Conservation (phyloP, 2,888 invertebrate genomes). For the Chaetogeoica ovagalla region DNA sequence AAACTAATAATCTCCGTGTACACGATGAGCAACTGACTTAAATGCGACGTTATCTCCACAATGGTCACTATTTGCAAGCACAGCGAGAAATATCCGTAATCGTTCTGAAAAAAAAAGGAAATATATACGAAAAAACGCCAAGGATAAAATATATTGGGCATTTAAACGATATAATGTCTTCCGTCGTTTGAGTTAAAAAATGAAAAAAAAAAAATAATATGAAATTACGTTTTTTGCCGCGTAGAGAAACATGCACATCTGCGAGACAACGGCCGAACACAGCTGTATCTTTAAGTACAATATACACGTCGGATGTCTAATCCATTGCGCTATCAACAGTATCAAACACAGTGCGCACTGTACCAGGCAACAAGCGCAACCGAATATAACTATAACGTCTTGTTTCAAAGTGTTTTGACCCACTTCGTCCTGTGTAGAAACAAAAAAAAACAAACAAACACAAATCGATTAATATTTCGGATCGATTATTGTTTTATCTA, state of each 20-base stretch:
- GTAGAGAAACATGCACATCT: slow-evolving; percentile 67
- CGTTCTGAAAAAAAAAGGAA: slow-evolving; percentile 62
- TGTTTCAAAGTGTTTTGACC: slow-evolving; percentile 41
- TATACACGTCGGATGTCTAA: slow-evolving; percentile 64
- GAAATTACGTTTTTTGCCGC: slow-evolving; percentile 57
- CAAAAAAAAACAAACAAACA: neutral
- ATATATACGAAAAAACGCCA: too few species aligned
- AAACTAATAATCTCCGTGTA: slow-evolving; percentile 71
- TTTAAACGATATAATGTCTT: neutral
- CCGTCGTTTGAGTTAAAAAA: neutral
- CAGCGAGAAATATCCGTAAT: slow-evolving; percentile 66
- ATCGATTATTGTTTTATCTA: neutral
- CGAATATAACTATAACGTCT: slow-evolving; percentile 61
- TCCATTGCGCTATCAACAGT: slow-evolving; percentile 63
- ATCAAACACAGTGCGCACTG: slow-evolving; percentile 62
- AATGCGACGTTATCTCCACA: slow-evolving; percentile 71
- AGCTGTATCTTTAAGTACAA: slow-evolving; percentile 72
- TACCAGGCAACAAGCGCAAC: slow-evolving; percentile 64
- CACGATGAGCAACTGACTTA: slow-evolving; percentile 71
- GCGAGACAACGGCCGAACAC: slow-evolving; percentile 70
- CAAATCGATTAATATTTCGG: neutral
- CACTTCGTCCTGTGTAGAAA: neutral
- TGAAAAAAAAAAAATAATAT: too few species aligned
- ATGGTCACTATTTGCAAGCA: slow-evolving; percentile 69
- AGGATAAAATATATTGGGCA: too few species aligned